Evolutionary conservation across 2,797 vertebrate genomes (phyloP).

Genomic region (Darevskia nairensis): DNA sequence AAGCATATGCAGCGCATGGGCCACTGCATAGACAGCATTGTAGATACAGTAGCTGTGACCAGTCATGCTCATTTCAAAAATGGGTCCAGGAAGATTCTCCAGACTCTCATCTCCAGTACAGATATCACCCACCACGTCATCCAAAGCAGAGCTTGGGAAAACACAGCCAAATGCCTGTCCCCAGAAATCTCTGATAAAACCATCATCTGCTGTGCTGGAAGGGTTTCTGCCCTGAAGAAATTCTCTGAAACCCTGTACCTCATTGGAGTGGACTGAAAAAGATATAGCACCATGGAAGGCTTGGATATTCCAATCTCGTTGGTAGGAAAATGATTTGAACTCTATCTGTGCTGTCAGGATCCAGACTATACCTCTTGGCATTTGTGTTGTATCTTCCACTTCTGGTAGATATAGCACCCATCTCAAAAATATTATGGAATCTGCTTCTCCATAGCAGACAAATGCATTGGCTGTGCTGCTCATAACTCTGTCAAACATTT

Average conservation of each 20-base stretch:
- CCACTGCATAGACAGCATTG: slow-evolving; percentile 6
- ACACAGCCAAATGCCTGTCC: not conserved
- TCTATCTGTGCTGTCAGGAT: not conserved
- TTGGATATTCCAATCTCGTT: not conserved
- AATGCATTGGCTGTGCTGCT: not conserved
- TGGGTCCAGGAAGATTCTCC: not conserved
- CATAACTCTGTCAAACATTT: not conserved
- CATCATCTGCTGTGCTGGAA: not conserved
- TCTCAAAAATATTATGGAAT: not conserved
- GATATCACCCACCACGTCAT: no score
- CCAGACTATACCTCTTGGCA: not conserved
- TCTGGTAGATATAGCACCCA: not conserved
- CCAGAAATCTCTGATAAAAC: not conserved
- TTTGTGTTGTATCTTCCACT: not conserved
- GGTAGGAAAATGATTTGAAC: not conserved
- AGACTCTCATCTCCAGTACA: not conserved
- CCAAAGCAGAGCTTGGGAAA: not conserved
- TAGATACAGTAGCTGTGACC: not conserved
- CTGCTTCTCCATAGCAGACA: not conserved
- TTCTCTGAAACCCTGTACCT: not conserved
- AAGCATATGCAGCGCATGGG: not conserved
- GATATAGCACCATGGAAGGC: not conserved
- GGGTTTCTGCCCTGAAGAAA: not conserved
- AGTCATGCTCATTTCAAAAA: not conserved
- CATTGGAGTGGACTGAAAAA: not conserved